phyloP scores from a whole-genome alignment of 1,140 invertebrate species.

The Ceratoteleas bidentatus region DNA sequence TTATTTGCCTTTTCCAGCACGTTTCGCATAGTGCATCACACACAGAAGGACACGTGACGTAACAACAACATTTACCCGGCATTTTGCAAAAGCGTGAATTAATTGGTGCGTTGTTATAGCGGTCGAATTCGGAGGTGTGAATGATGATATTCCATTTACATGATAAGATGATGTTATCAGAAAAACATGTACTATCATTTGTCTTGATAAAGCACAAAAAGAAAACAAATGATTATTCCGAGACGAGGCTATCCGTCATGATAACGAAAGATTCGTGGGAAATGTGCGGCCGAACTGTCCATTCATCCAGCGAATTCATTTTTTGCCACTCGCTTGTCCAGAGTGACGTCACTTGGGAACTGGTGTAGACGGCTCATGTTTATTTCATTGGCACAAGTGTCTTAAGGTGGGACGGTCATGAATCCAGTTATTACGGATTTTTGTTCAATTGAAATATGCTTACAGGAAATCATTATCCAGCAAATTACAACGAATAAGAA shows the following conservation, averaged over 20 bases:
- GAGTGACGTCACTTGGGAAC: neutral
- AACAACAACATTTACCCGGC: conserved; percentile 11
- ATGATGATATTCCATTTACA: conserved; percentile 28
- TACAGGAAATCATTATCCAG: too few relatives aligned
- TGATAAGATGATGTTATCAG: conserved; percentile 35
- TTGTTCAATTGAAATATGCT: too few relatives aligned
- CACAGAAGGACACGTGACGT: conserved; percentile 5
- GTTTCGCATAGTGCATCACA: neutral
- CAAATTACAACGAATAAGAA: too few relatives aligned
- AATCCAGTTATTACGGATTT: neutral
- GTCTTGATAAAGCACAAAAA: conserved; percentile 31
- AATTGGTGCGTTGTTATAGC: conserved; percentile 3
- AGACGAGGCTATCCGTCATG: conserved; percentile 17
- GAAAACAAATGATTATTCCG: conserved; percentile 30
- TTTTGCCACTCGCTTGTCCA: conserved; percentile 1
- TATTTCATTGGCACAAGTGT: neutral
- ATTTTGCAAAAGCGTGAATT: conserved; percentile 4
- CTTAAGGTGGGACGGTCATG: neutral
- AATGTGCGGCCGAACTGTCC: neutral
- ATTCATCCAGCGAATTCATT: conserved; percentile 19
- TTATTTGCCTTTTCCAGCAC: conserved; percentile 3
- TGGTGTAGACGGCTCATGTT: neutral
- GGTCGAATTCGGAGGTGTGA: conserved; percentile 14
- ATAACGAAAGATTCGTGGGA: conserved; percentile 12
- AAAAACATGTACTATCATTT: conserved; percentile 34